phyloP scores from a whole-genome alignment of 2,797 vertebrate species.

The Arnoldichthys spilopterus region DNA sequence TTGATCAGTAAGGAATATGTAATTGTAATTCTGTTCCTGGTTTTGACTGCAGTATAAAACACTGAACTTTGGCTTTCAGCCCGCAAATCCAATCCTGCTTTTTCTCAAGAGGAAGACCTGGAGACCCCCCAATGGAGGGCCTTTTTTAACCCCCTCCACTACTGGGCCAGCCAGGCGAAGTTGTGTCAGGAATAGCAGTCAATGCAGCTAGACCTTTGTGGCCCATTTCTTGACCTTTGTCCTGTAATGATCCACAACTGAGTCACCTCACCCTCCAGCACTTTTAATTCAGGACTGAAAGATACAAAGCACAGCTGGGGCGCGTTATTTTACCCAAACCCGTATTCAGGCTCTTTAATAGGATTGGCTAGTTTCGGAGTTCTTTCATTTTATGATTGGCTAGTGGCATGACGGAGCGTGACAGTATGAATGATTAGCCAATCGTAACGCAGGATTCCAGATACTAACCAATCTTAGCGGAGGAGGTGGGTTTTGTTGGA shows the following conservation, averaged over 20 bases:
- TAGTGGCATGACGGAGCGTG: not conserved
- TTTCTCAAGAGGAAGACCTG: conserved; percentile 66
- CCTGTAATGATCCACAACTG: not conserved
- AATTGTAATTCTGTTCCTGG: not conserved
- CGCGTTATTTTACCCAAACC: not conserved
- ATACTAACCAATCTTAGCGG: not conserved
- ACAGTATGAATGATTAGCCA: not conserved
- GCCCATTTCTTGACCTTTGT: not conserved
- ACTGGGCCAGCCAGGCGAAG: not conserved
- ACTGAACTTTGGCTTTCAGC: conserved; percentile 65
- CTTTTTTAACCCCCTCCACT: not conserved
- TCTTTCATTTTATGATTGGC: not conserved
- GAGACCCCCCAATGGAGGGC: conserved; percentile 61
- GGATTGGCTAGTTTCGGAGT: not conserved
- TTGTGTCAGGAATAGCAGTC: too few relatives aligned
- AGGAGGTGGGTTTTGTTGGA: not conserved
- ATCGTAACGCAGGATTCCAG: not conserved
- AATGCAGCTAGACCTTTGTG: not conserved
- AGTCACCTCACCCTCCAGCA: not conserved
- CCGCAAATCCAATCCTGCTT: conserved; percentile 72
- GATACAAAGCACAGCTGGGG: not conserved
- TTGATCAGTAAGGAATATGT: not conserved
- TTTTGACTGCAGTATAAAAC: too few relatives aligned
- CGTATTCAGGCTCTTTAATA: not conserved
- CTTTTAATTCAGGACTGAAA: not conserved